phyloP scores from a whole-genome alignment of 2,888 invertebrate species.

The Iphiclides podalirius region DNA sequence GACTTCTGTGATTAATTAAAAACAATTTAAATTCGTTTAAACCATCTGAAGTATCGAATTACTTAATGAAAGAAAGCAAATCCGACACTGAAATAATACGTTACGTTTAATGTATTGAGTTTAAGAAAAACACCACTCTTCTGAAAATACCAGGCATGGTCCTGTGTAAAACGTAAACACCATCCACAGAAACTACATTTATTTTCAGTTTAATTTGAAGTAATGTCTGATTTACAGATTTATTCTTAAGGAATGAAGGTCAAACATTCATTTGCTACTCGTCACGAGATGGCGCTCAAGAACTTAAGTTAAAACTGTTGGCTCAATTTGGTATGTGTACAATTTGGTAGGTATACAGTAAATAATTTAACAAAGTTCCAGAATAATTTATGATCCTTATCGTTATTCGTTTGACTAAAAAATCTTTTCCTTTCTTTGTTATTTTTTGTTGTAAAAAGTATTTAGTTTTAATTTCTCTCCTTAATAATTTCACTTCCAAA shows the following conservation, averaged over 20 bases:
- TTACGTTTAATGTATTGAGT: slow-evolving; percentile 45
- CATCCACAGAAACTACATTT: too few relatives aligned
- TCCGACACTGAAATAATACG: slow-evolving; percentile 61
- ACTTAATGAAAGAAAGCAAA: slow-evolving; percentile 65
- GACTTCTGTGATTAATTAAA: slow-evolving; percentile 28
- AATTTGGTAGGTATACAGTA: too few relatives aligned
- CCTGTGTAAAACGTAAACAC: slow-evolving; percentile 49
- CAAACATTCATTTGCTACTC: slow-evolving; percentile 46
- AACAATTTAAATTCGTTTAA: slow-evolving; percentile 50
- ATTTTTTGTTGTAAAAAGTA: too few relatives aligned
- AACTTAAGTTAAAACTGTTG: too few relatives aligned
- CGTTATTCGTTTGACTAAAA: too few relatives aligned
- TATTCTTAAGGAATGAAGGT: too few relatives aligned
- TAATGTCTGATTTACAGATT: neutral
- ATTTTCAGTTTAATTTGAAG: slow-evolving; percentile 11
- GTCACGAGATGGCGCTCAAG: slow-evolving; percentile 55
- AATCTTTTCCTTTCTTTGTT: too few relatives aligned
- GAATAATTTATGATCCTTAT: too few relatives aligned
- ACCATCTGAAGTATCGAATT: slow-evolving; percentile 50
- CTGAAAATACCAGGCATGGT: slow-evolving; percentile 66
- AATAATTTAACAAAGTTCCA: too few relatives aligned
- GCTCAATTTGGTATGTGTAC: too few relatives aligned
- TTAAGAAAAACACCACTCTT: slow-evolving; percentile 60
- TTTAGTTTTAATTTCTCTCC: too few relatives aligned
- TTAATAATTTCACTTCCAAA: too few relatives aligned